Evolutionary conservation across 2,797 vertebrate species (phyloP), one percentile per base, ranked within the genome.

Genomic region (Oreortyx pictus): DNA sequence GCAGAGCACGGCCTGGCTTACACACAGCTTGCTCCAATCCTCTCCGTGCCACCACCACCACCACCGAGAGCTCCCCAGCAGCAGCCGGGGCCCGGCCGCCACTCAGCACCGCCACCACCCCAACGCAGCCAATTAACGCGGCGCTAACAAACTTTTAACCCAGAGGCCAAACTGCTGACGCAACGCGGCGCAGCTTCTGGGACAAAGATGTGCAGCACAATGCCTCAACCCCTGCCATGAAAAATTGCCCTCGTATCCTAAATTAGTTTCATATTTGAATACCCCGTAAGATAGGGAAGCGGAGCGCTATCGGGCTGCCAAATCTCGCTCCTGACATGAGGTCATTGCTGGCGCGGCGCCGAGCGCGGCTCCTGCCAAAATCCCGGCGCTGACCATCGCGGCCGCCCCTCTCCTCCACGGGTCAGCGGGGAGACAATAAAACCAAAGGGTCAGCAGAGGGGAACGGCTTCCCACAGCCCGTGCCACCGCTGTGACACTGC

Each of bases 311-410:
- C 39, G 9, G 56, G 86, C 95, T 92, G 93, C 94, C 93, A 94
- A 91, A 96, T 94, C 95, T 92, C 92, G 78, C 94, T 96, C 89
- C 95, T 95, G 93, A 90, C 95, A 95, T 95, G 96, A 96, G 87
- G 94, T 96, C 95, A 96, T 93, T 87, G 94, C 81, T 96, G 94
- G 94, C 94, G 17, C 0, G 0, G 0, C 1, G 88, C 93, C 94
- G 93, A 79, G n/a, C 0, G 5, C 39, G 72, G 27, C 33, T 71
- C 54, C 68, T 86, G 96, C 95, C 96, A 95, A 94, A 84, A 78
- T 46, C 90, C 66, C 7, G 0, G 61, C 0, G 7, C 84, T 95
- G 93, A 96, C 93, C 95, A 92, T 83, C 4, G 0, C 60, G 64
- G 76, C 67, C 2, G 0, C 85, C 70, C 71, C 81, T 70, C 66